phyloP scores from a whole-genome alignment of 2,888 invertebrate genomes.

The Carterocephalus palaemon region DNA sequence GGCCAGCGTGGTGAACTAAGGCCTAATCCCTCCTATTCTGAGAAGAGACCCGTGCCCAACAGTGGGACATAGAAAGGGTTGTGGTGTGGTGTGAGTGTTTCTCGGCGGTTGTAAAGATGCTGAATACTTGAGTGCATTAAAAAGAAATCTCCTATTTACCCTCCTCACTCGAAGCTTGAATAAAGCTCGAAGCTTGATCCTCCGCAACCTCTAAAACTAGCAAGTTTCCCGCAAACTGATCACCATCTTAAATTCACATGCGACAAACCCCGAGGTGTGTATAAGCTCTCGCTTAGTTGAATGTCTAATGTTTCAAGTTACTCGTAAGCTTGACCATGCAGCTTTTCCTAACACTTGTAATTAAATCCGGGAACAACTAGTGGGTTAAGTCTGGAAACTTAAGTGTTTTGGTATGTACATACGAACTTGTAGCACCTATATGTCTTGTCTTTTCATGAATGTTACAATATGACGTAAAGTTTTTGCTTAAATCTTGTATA shows the following conservation, averaged over 20 bases:
- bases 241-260: constrained; percentile 12
- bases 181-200: constrained; percentile 5
- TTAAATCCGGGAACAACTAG: constrained; percentile 4
- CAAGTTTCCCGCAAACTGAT: constrained; percentile 7
- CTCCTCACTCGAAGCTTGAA: background rate
- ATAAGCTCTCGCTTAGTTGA: constrained; percentile 8
- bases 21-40: too few relatives aligned
- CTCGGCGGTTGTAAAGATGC: background rate
- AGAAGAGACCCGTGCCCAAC: too few relatives aligned
- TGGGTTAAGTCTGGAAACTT: background rate
- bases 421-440: too few relatives aligned
- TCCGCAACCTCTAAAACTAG: constrained; percentile 6
- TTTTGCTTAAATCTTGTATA: too few relatives aligned
- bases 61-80: too few relatives aligned
- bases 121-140: background rate
- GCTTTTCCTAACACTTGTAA: constrained; percentile 6
- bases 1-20: too few relatives aligned
- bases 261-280: constrained; percentile 4
- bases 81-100: background rate
- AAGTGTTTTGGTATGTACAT: background rate
- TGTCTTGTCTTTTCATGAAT: too few relatives aligned
- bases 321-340: constrained; percentile 8
- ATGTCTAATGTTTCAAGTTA: constrained; percentile 2
- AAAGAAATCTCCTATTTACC: background rate
- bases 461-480: too few relatives aligned